Conservation (phyloP, 2,888 invertebrate species). For the Drosophila mayaguana region DNA sequence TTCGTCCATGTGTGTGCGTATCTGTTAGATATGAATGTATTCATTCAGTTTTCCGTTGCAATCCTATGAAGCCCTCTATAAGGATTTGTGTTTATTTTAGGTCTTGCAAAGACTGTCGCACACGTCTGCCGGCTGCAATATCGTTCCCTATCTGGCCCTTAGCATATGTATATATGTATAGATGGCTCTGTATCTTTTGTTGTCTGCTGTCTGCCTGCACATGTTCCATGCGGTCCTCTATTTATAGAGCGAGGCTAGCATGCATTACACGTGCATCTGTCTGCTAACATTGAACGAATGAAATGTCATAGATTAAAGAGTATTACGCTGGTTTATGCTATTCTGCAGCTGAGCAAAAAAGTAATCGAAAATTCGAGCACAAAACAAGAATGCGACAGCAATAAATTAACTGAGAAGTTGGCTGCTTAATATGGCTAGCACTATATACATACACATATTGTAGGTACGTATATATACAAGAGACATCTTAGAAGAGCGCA, state of each 20-base stretch:
- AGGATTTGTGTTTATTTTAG: slow-evolving; percentile 34
- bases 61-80: background rate
- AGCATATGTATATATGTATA: background rate
- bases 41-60: slow-evolving; percentile 23
- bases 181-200: slow-evolving; percentile 35
- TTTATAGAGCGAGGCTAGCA: slow-evolving; percentile 39
- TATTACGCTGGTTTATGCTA: background rate
- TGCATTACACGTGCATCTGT: slow-evolving; percentile 25
- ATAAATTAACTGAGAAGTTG: background rate
- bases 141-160: slow-evolving; percentile 4
- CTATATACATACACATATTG: background rate
- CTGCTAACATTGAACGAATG: slow-evolving; percentile 11
- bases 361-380: background rate
- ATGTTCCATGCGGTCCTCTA: slow-evolving; percentile 46
- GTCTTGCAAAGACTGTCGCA: slow-evolving; percentile 5
- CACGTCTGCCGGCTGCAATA: slow-evolving; percentile 15
- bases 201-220: slow-evolving; percentile 31
- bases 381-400: background rate
- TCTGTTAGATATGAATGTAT: slow-evolving; percentile 8
- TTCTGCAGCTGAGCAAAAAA: background rate
- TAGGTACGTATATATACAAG: background rate
- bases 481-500: background rate
- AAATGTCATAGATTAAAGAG: slow-evolving; percentile 31
- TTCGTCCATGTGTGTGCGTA: slow-evolving; percentile 12
- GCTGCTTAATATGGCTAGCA: background rate